Evolutionary conservation across 2,888 invertebrate genomes (phyloP), one percentile per base, ranked within the genome.

Genomic region (Lasioglossum oenotherae): DNA sequence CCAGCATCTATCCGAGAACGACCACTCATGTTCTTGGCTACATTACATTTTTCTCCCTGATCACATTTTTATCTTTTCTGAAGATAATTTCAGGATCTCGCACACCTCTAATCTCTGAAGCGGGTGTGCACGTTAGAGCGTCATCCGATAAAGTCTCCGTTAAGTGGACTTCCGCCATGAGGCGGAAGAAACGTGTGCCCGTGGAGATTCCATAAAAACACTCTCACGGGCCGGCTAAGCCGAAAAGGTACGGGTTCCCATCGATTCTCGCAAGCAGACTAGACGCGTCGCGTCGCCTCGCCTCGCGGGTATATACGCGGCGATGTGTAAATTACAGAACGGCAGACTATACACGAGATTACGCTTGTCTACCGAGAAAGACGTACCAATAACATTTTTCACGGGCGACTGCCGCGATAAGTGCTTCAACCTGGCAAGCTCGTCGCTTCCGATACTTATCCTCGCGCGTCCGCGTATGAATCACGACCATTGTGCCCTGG

Each of bases 391-490:
- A 83, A 78, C 72, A 85, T 78, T 82, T 75, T 74, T 82, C 82
- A 84, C 78, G 60, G 31, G 16, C 49, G 82, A 78, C 82, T 53
- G 78, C 41, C 46, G 60, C 74, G 84, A 84, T 84, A 82, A 84
- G 82, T 84, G 73, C 74, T 77, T 19, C 53, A 23, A 38, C 27
- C 46, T 38, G 38, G 74, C 53, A 46, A n/a, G 44, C 38, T 49
- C n/a, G 60, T 69, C 77, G 57, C 67, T 74, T 71, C 57, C 74
- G 77, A 80, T 85, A 76, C 85, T 88, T 80, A 82, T 69, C 44
- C 67, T 38, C 53, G 31, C 71, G 14, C 64, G 64, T 64, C 31
- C 49, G 71, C 27, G 53, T 77, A 82, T 88, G 86, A 88, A 88
- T 88, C 82, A 82, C 72, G 46, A 16, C 49, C 67, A 64, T 88